These are phyloP conservation scores for Tachuris rubrigastra DNA, from an alignment of 2,113 vertebrate genomes.

Conservation along the genomic window DNA sequence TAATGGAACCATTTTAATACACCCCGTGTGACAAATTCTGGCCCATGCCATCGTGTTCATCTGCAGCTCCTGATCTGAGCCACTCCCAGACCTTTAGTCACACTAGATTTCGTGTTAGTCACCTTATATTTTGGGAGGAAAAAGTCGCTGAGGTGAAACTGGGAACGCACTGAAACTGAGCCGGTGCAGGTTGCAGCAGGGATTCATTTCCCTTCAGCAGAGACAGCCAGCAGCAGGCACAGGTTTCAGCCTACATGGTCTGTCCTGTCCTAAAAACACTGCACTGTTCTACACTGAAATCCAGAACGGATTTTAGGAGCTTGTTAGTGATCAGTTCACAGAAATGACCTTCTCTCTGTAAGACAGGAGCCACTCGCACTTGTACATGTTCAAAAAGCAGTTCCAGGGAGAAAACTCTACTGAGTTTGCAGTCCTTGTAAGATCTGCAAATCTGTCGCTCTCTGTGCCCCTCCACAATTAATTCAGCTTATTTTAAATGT, in stretches of 20 bases:
- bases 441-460: background rate
- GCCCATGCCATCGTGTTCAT: background rate
- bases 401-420: background rate
- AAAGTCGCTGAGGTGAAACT: background rate
- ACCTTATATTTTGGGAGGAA: background rate
- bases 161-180: background rate
- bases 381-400: background rate
- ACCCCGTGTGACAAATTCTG: background rate
- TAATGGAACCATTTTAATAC: background rate
- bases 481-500: background rate
- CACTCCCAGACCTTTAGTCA: slow-evolving; percentile 5
- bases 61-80: background rate
- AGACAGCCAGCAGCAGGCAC: background rate
- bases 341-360: background rate
- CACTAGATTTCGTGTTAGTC: background rate
- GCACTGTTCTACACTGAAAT: background rate
- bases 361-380: background rate
- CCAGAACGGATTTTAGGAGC: background rate
- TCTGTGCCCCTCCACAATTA: background rate
- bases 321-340: background rate
- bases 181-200: background rate
- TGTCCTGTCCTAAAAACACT: background rate
- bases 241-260: background rate
- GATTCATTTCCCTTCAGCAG: background rate
- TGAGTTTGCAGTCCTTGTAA: background rate